phyloP scores from a whole-genome alignment of 2,113 vertebrate genomes.

The Regulus satrapa region DNA sequence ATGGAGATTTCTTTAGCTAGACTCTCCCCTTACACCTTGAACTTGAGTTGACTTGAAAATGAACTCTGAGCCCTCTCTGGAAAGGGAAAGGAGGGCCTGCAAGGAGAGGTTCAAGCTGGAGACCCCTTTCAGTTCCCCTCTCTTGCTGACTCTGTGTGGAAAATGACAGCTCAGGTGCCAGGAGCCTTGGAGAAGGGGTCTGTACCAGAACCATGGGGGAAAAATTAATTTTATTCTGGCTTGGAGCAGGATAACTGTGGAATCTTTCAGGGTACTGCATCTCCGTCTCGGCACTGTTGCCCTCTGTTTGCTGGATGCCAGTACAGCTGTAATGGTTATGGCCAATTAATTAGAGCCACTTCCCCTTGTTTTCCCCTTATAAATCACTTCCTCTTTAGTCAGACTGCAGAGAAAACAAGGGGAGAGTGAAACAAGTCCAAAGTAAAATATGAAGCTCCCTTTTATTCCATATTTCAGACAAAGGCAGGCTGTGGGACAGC shows the following conservation, averaged over 20 bases:
- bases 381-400: slow-evolving; percentile 47
- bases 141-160: not conserved
- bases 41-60: not conserved
- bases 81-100: not conserved
- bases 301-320: not conserved
- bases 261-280: not conserved
- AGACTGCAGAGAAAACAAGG: not conserved
- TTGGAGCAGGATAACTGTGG: not conserved
- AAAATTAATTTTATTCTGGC: not conserved
- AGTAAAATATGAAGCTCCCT: slow-evolving; percentile 37
- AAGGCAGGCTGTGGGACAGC: not conserved
- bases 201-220: not conserved
- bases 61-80: not conserved
- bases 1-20: not conserved
- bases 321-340: not conserved
- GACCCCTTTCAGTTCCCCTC: not conserved
- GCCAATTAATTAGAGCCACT: slow-evolving; percentile 42
- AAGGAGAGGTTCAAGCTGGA: not conserved
- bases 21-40: not conserved
- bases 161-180: not conserved
- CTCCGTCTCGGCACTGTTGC: not conserved
- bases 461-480: slow-evolving; percentile 25
- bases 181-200: not conserved
- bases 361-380: slow-evolving; percentile 39
- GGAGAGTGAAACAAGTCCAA: not conserved